Evolutionary conservation across 2,797 vertebrate genomes (phyloP).

Genomic region (Pseudotriccus pelzelni): DNA sequence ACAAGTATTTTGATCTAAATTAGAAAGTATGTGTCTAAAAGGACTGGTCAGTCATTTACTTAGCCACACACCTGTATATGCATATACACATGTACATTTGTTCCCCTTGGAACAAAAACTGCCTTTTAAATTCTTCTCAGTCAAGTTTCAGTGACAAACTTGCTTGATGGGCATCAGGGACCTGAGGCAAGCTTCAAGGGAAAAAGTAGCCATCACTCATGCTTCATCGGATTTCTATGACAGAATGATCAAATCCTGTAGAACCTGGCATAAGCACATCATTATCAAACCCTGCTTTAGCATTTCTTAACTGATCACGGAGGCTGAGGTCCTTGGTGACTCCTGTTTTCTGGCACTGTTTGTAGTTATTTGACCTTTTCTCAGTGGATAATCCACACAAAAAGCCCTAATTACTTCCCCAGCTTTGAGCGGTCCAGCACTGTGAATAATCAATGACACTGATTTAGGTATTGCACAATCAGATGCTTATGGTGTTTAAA

Average conservation of each 20-base stretch:
- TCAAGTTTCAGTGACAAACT: constrained; percentile 80
- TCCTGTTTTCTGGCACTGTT: constrained; percentile 86
- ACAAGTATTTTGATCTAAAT: neutral
- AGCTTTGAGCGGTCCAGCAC: constrained; percentile 86
- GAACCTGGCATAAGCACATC: constrained; percentile 82
- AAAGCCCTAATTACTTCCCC: constrained; percentile 99
- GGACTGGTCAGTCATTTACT: constrained; percentile 1
- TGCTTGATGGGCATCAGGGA: constrained; percentile 80
- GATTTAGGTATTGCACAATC: constrained; percentile 93
- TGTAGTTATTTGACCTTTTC: constrained; percentile 98
- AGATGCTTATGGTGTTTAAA: constrained; percentile 83
- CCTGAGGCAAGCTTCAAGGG: constrained; percentile 75
- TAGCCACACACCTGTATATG: neutral
- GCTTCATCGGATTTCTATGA: constrained; percentile 85
- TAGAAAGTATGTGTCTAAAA: neutral
- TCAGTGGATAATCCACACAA: constrained; percentile 95
- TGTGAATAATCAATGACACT: constrained; percentile 95
- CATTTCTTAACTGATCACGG: constrained; percentile 82
- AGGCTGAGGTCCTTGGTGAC: constrained; percentile 80
- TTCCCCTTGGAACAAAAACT: constrained; percentile 61
- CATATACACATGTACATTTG: constrained; percentile 1
- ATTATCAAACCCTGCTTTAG: constrained; percentile 84
- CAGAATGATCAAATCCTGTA: constrained; percentile 82
- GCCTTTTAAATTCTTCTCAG: constrained; percentile 80
- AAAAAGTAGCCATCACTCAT: constrained; percentile 83